A percentile compares a stretch with the other conserved stretches of the same genome.
Conservation (phyloP, 2,113 vertebrate genomes). For the Lathamus discolor region DNA sequence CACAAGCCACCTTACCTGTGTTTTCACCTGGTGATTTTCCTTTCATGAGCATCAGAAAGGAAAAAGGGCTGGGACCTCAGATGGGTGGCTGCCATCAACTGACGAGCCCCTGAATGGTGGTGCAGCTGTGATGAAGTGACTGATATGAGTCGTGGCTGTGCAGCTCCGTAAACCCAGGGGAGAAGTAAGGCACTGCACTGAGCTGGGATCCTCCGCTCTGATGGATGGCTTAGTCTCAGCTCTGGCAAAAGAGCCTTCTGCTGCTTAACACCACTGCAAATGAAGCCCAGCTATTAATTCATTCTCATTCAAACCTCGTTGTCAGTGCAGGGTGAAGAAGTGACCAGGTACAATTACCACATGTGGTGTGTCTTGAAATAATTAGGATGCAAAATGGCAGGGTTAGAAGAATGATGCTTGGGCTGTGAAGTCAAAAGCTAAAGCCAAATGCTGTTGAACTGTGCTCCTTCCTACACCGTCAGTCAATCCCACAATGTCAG, state of each 20-base stretch:
- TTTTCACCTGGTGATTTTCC: neutral
- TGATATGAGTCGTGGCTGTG: fast-evolving
- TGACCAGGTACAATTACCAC: neutral
- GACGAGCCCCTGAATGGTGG: neutral
- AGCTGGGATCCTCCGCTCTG: neutral
- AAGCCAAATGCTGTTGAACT: neutral
- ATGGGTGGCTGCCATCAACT: neutral
- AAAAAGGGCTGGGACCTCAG: neutral
- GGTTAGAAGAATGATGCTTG: fast-evolving
- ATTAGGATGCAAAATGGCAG: neutral
- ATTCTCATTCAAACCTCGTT: neutral
- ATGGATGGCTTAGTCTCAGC: neutral
- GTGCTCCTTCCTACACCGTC: neutral
- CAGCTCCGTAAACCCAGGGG: fast-evolving
- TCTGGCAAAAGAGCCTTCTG: neutral
- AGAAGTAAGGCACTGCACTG: fast-evolving
- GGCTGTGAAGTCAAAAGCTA: neutral
- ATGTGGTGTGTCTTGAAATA: neutral
- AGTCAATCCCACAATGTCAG: neutral
- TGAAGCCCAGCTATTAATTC: neutral
- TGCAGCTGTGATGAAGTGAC: neutral
- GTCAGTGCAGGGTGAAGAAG: neutral
- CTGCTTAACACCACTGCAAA: neutral
- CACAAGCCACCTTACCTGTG: neutral
- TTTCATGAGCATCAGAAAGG: neutral